Evolutionary conservation across 1,140 invertebrate genomes (phyloP).

Genomic region (Hycleus phaleratus): DNA sequence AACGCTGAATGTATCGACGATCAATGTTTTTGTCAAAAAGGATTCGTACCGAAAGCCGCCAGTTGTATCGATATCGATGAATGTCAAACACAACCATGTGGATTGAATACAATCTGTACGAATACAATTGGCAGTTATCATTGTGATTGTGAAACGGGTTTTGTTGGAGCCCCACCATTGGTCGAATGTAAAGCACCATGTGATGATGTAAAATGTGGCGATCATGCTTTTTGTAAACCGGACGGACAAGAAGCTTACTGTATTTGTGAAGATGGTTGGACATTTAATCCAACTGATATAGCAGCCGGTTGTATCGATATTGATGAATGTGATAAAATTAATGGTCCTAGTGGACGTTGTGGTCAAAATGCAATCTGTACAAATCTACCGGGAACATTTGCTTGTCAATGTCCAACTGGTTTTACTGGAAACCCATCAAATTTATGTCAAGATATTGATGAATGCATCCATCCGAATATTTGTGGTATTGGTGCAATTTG

Average conservation of each 20-base stretch:
- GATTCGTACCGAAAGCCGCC: slow-evolving; percentile 72
- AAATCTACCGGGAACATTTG: slow-evolving; percentile 70
- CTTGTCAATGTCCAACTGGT: slow-evolving; percentile 71
- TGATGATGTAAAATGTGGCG: slow-evolving; percentile 81
- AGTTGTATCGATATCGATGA: slow-evolving; percentile 78
- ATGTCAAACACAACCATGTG: slow-evolving; percentile 69
- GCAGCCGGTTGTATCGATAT: slow-evolving; percentile 86
- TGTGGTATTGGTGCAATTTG: slow-evolving; percentile 78
- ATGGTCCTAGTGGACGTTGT: slow-evolving; percentile 73
- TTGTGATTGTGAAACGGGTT: slow-evolving; percentile 83
- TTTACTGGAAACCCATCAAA: slow-evolving; percentile 71
- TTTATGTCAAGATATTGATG: slow-evolving; percentile 75
- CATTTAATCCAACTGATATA: slow-evolving; percentile 81
- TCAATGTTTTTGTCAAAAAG: slow-evolving; percentile 85
- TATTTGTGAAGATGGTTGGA: slow-evolving; percentile 89
- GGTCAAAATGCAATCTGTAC: slow-evolving; percentile 76
- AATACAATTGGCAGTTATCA: slow-evolving; percentile 78
- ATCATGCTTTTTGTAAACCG: slow-evolving; percentile 81
- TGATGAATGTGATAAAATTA: slow-evolving; percentile 78
- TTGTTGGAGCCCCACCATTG: slow-evolving; percentile 71
- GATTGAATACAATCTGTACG: slow-evolving; percentile 69
- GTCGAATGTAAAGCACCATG: slow-evolving; percentile 82
- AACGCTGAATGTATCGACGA: slow-evolving; percentile 83
- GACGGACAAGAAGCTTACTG: slow-evolving; percentile 85
- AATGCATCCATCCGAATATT: slow-evolving; percentile 57